Percentiles rank a stretch among this genome's conserved stretches.
Conservation (phyloP, 30 jellyfish, hydroid and myxozoan genomes). For the Rhopilema esculentum region DNA sequence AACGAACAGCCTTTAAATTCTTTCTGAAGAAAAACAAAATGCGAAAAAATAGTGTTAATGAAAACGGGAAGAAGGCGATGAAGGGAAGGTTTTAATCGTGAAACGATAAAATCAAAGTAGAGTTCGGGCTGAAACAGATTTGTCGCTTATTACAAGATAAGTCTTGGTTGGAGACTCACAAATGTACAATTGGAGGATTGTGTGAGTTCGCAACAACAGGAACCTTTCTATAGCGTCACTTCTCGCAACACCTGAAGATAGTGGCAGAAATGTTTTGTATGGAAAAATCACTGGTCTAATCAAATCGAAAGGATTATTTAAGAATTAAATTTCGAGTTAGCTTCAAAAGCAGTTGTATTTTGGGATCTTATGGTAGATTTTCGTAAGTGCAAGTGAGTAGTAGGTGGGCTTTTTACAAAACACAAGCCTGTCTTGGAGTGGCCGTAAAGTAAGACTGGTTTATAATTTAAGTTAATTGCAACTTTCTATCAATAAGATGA, state of each 20-base stretch:
- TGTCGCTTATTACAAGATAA: not conserved
- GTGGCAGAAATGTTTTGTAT: slow-evolving; percentile 57
- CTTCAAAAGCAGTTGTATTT: not conserved
- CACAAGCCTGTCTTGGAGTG: too few species aligned
- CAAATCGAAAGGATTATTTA: not conserved
- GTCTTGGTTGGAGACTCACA: not conserved
- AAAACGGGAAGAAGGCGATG: not conserved
- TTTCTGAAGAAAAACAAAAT: not conserved
- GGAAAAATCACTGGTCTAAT: not conserved
- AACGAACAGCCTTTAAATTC: not conserved
- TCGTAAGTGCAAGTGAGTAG: too few species aligned
- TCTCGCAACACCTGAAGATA: slow-evolving; percentile 61
- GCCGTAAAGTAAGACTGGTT: too few species aligned
- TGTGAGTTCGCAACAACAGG: slow-evolving; percentile 78
- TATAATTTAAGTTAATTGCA: too few species aligned
- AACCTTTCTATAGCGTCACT: slow-evolving; percentile 65
- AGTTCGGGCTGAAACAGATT: not conserved
- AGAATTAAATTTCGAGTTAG: not conserved
- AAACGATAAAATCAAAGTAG: not conserved
- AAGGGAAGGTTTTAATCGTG: not conserved
- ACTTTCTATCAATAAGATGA: too few species aligned
- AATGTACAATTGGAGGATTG: slow-evolving; percentile 84
- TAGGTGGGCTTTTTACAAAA: too few species aligned
- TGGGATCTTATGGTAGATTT: not conserved
- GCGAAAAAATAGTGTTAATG: not conserved